phyloP scores from a whole-genome alignment of 2,113 vertebrate genomes.

The Dendrocopos noguchii region DNA sequence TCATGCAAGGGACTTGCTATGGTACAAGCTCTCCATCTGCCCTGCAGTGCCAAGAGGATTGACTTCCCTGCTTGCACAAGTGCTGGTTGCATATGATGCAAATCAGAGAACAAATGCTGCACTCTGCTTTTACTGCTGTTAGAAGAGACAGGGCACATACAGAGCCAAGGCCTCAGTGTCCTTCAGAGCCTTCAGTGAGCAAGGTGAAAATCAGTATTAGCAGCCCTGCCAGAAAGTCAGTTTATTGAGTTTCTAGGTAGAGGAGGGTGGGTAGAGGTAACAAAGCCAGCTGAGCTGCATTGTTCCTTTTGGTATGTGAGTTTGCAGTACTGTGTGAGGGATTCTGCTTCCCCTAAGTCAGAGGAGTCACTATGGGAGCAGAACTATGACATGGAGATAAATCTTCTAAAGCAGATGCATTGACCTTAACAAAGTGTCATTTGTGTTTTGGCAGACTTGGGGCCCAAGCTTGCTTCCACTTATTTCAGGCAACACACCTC shows the following conservation, averaged over 20 bases:
- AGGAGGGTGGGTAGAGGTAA: background rate
- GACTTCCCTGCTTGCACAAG: background rate
- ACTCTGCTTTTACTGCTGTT: background rate
- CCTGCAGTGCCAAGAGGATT: background rate
- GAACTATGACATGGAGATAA: background rate
- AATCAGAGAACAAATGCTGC: fast-evolving
- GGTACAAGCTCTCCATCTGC: background rate
- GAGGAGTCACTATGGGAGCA: background rate
- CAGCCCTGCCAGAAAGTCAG: background rate
- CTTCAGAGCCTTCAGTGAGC: background rate
- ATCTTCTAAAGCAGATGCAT: background rate
- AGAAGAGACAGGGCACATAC: background rate
- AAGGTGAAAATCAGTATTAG: background rate
- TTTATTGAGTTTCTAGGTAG: background rate
- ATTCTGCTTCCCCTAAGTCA: background rate
- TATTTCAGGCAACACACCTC: background rate
- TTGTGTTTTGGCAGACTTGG: background rate
- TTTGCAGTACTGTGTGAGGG: background rate
- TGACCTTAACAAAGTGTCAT: background rate
- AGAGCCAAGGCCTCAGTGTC: background rate
- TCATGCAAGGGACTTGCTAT: background rate
- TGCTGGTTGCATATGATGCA: fast-evolving
- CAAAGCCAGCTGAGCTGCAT: background rate
- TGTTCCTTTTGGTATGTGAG: background rate
- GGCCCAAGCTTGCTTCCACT: background rate